A percentile compares a stretch with the other conserved stretches of the same genome.
phyloP scores from a whole-genome alignment of 1,140 invertebrate genomes.

The Listronotus bonariensis region DNA sequence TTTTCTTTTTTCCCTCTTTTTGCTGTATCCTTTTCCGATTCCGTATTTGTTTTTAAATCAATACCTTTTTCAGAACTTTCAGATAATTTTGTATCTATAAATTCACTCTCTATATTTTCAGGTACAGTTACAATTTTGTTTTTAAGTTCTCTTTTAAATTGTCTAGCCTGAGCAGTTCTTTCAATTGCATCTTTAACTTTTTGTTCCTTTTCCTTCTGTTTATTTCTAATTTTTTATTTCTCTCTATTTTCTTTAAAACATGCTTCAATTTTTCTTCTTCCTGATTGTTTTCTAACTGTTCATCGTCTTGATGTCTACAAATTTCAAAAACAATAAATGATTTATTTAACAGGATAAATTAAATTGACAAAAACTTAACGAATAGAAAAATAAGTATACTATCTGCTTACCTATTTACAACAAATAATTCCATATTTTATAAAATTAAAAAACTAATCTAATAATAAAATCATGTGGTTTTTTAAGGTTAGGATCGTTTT shows the following conservation, averaged over 20 bases:
- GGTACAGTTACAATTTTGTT: slow-evolving; percentile 29
- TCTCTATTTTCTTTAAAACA: slow-evolving; percentile 45
- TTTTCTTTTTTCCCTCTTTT: slow-evolving; percentile 40
- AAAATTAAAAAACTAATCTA: neutral
- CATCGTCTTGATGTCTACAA: slow-evolving; percentile 29
- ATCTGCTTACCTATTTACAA: slow-evolving; percentile 47
- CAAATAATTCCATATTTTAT: slow-evolving; percentile 50
- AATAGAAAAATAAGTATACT: neutral
- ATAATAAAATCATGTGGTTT: neutral
- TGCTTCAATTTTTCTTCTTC: slow-evolving; percentile 47
- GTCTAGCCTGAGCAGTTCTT: slow-evolving; percentile 35
- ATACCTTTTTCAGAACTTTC: slow-evolving; percentile 4
- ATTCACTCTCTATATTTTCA: slow-evolving; percentile 36
- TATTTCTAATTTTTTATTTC: slow-evolving; percentile 44
- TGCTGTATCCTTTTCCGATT: slow-evolving; percentile 12
- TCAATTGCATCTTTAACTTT: slow-evolving; percentile 30
- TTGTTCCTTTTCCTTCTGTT: slow-evolving; percentile 40
- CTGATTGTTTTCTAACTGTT: slow-evolving; percentile 30
- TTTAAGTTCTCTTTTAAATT: slow-evolving; percentile 39
- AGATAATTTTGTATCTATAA: slow-evolving; percentile 36
- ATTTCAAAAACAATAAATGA: slow-evolving; percentile 31
- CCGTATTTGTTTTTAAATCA: slow-evolving; percentile 1
- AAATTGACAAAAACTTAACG: slow-evolving; percentile 15
- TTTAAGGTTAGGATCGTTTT: too few relatives aligned
- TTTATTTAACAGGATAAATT: slow-evolving; percentile 5